Evolutionary conservation across 2,797 vertebrate genomes (phyloP).

Genomic region (Prionace glauca): DNA sequence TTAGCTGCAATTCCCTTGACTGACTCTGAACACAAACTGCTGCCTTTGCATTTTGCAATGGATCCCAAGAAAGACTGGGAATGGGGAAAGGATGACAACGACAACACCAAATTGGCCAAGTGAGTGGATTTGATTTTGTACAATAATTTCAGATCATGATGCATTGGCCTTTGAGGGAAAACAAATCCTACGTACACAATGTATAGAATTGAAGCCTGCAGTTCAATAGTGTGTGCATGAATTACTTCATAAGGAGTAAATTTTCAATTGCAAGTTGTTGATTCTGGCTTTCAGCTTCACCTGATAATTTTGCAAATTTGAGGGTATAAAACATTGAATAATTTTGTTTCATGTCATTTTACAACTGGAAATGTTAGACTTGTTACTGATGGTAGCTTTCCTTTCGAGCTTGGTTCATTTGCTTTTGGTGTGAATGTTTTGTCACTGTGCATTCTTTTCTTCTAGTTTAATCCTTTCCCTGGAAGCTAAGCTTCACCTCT

Average conservation of each 20-base stretch:
- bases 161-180: neutral
- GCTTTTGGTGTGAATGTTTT: neutral
- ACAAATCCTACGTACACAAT: neutral
- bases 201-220: neutral
- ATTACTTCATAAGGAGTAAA: neutral
- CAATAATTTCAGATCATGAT: neutral
- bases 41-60: conserved; percentile 93
- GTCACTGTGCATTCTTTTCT: conserved; percentile 38
- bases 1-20: conserved; percentile 95
- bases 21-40: conserved; percentile 94
- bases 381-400: neutral
- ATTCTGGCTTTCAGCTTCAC: neutral
- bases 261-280: neutral
- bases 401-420: conserved; percentile 39
- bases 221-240: neutral
- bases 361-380: neutral
- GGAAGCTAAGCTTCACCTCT: conserved; percentile 94
- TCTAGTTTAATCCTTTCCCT: conserved; percentile 90
- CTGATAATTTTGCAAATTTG: neutral
- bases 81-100: conserved; percentile 92
- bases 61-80: conserved; percentile 96
- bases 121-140: conserved; percentile 56
- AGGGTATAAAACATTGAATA: neutral
- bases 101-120: conserved; percentile 89
- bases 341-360: neutral